Percentiles rank a stretch among this genome's conserved stretches.
Evolutionary conservation across 2,888 invertebrate genomes (phyloP).

Genomic region (Meganola albula): DNA sequence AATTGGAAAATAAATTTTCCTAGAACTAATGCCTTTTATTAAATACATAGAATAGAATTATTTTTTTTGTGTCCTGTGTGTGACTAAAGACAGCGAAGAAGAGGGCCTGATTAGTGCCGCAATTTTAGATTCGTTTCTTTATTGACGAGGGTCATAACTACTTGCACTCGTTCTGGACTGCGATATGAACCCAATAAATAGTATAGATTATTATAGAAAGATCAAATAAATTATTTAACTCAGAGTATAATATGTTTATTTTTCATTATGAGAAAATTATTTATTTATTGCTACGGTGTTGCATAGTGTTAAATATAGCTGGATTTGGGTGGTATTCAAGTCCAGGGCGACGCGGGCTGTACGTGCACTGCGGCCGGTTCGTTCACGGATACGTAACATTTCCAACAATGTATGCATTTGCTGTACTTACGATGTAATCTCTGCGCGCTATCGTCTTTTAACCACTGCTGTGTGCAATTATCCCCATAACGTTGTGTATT

Average conservation of each 20-base stretch:
- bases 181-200: constrained; percentile 43
- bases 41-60: too few relatives aligned
- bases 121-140: too few relatives aligned
- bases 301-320: constrained; percentile 54
- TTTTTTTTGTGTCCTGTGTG: too few relatives aligned
- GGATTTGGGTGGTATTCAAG: constrained; percentile 44
- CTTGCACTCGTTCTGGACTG: constrained; percentile 49
- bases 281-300: constrained; percentile 55
- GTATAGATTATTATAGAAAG: constrained; percentile 49
- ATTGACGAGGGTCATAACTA: too few relatives aligned
- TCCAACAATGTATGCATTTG: constrained; percentile 32
- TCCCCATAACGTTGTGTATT: constrained; percentile 64
- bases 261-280: constrained; percentile 60
- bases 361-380: constrained; percentile 5
- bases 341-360: constrained; percentile 32
- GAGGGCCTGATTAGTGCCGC: too few relatives aligned
- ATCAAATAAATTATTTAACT: constrained; percentile 65
- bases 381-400: constrained; percentile 32
- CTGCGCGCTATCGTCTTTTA: constrained; percentile 53
- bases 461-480: constrained; percentile 67
- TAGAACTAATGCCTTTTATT: too few relatives aligned
- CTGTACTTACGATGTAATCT: constrained; percentile 53
- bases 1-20: too few relatives aligned
- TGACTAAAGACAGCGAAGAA: too few relatives aligned
- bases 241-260: constrained; percentile 57